Evolutionary conservation across 2,797 vertebrate species (phyloP), one percentile per base, ranked within the genome.

Genomic region (Takifugu rubripes): DNA sequence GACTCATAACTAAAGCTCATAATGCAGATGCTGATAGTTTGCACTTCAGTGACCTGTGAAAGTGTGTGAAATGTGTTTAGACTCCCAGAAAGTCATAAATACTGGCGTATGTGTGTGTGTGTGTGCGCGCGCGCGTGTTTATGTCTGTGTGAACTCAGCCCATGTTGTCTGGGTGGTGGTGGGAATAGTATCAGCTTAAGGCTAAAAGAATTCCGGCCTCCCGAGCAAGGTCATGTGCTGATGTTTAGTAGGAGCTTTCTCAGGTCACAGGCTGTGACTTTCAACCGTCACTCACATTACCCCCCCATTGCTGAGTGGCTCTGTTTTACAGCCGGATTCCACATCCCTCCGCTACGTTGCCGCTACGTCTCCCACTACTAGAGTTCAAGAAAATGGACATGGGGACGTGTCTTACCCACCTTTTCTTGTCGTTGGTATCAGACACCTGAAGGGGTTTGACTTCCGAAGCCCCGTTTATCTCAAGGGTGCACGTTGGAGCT

Each of bases 191-290:
- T 85, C 82, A 70, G 86, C 82, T 88, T 89, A 87, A 81, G 72
- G 69, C 78, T 67, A 74, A 84, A 85, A 85, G 83, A 89, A 90
- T 86, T 85, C 73, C 72, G 82, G 84, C 83, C 82, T 84, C 74
- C 72, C 80, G 82, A 82, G 83, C 82, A 83, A 85, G 83, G 87
- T 89, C 87, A 91, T 87, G 84, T 81, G 86, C 84, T 84, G 84
- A 90, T 90, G 86, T 90, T 90, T 88, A 88, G 84, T 81, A 83
- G 79, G 81, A 84, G 81, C 78, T 89, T 87, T 89, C 77, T 82
- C 74, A 82, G 84, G 84, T 86, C 87, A 83, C 81, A 86, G 77
- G 65, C 68, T 83, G 77, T 70, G 87, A 89, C 86, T 88, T 83
- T 84, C 71, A 81, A 80, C 76, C 68, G 78, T 83, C 84, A 87